These are phyloP conservation scores for Teinopalpus imperialis DNA, from an alignment of 2,888 invertebrate species.

Conservation along the genomic window DNA sequence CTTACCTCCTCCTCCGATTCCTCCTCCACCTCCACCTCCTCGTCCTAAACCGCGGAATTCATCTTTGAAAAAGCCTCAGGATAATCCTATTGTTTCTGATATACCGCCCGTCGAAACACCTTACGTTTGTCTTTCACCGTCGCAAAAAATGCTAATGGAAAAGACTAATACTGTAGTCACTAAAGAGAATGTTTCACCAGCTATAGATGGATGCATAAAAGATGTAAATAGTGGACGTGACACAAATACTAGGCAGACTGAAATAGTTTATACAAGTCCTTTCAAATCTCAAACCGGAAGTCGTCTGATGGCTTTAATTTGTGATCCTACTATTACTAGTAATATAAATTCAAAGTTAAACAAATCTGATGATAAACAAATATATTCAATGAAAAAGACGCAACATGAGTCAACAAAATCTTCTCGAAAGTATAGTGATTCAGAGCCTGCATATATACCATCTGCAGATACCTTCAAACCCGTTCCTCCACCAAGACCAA, in stretches of 20 bases:
- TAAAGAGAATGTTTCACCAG: conserved; percentile 81
- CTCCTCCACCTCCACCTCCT: conserved; percentile 45
- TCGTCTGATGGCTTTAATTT: conserved; percentile 84
- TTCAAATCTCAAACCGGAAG: conserved; percentile 80
- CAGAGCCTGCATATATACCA: not conserved
- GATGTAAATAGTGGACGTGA: conserved; percentile 82
- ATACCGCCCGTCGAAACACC: conserved; percentile 83
- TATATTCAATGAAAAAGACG: conserved; percentile 42
- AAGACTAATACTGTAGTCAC: conserved; percentile 74
- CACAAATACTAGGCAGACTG: conserved; percentile 35
- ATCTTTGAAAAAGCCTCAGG: conserved; percentile 63
- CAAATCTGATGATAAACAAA: conserved; percentile 40
- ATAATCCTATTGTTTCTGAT: conserved; percentile 79
- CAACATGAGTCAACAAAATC: conserved; percentile 28
- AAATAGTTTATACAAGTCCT: conserved; percentile 45
- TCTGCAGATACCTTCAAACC: conserved; percentile 48
- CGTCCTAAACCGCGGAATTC: conserved; percentile 70
- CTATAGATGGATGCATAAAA: conserved; percentile 86
- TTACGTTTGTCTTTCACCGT: conserved; percentile 87
- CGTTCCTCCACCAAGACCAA: conserved; percentile 65
- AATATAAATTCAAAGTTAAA: conserved; percentile 50
- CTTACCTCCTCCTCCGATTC: conserved; percentile 15
- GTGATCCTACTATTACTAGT: conserved; percentile 69
- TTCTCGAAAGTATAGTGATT: conserved; percentile 34
- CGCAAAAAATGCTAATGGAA: conserved; percentile 84